phyloP scores from a whole-genome alignment of 2,797 vertebrate species.

The Erethizon dorsatum region DNA sequence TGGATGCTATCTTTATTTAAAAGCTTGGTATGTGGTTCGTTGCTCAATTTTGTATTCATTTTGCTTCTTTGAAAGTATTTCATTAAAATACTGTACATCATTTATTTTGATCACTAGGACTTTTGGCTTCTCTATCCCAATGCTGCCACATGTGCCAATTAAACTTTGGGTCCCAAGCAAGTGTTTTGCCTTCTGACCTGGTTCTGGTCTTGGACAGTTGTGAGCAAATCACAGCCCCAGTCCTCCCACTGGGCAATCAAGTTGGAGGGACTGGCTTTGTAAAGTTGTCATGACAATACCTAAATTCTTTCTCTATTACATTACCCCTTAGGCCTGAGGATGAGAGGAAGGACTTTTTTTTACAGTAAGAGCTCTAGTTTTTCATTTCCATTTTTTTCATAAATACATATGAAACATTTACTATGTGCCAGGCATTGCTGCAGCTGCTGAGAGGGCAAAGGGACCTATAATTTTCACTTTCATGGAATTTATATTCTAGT shows the following conservation, averaged over 20 bases:
- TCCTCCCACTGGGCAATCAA: too few relatives aligned
- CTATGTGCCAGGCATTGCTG: neutral
- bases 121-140: neutral
- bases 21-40: neutral
- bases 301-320: neutral
- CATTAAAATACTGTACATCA: neutral
- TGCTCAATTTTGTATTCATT: neutral
- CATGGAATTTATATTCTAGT: neutral
- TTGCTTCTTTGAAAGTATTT: neutral
- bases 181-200: neutral
- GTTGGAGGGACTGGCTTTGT: neutral
- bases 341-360: neutral
- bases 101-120: neutral
- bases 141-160: too few relatives aligned
- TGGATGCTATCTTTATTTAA: neutral
- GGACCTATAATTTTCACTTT: neutral
- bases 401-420: neutral
- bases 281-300: neutral
- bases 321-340: neutral
- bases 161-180: neutral
- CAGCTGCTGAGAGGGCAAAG: neutral
- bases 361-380: neutral
- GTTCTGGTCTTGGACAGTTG: neutral
- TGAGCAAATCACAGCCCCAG: neutral
- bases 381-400: neutral